Evolutionary conservation across 1,140 invertebrate species (phyloP).

Genomic region (Bombus huntii): DNA sequence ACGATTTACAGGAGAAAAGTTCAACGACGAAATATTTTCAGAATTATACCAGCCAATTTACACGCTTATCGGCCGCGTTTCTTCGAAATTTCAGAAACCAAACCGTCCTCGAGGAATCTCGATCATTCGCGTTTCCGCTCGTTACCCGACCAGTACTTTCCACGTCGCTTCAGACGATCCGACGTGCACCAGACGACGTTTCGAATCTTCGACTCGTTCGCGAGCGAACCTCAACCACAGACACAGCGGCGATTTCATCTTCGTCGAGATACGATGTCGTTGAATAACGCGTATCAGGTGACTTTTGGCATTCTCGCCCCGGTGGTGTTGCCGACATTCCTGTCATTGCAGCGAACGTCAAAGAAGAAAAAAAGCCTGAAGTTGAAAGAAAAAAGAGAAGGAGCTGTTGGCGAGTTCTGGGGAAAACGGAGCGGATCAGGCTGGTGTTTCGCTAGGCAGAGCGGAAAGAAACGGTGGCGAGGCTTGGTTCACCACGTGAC

Average conservation of each 20-base stretch:
- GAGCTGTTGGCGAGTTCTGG: too few species aligned
- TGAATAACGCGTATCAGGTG: constrained; percentile 12
- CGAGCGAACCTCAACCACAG: neutral
- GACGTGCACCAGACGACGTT: neutral
- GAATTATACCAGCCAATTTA: too few species aligned
- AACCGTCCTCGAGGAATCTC: too few species aligned
- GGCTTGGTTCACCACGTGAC: constrained; percentile 6
- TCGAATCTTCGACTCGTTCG: neutral
- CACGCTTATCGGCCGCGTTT: too few species aligned
- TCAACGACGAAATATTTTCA: neutral
- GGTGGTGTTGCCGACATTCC: neutral
- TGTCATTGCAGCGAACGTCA: neutral
- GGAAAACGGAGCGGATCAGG: neutral
- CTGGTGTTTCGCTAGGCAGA: neutral
- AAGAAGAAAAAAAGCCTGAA: neutral
- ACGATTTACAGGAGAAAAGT: neutral
- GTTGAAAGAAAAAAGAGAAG: neutral
- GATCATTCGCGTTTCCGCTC: neutral
- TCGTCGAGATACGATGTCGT: constrained; percentile 2
- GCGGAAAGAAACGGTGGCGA: neutral
- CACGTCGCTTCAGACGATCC: fast-evolving
- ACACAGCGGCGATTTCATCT: neutral
- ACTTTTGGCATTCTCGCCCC: constrained; percentile 4
- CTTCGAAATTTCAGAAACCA: too few species aligned
- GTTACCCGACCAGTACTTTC: neutral